A percentile compares a stretch with the other conserved stretches of the same genome.
These are phyloP conservation scores for Gymnoscopelus microlampas DNA, from an alignment of 2,797 vertebrate species.

Conservation along the genomic window DNA sequence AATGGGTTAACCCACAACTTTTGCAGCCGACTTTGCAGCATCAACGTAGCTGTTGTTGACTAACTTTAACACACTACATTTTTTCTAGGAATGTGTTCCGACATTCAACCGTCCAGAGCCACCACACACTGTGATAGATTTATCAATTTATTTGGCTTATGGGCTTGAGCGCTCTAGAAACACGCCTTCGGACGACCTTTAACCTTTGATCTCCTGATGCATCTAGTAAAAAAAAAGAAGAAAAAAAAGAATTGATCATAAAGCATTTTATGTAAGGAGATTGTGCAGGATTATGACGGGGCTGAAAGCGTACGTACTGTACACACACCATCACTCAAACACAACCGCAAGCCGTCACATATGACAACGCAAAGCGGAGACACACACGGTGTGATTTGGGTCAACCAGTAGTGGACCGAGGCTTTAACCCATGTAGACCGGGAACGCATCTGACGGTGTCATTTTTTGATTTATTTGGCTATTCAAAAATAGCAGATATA, in stretches of 20 bases:
- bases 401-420: constrained; percentile 56
- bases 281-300: constrained; percentile 65
- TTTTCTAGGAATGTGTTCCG: too few species aligned
- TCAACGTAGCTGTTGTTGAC: too few species aligned
- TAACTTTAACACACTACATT: too few species aligned
- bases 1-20: not conserved
- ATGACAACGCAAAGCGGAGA: constrained; percentile 60
- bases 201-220: constrained; percentile 48
- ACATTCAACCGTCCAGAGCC: too few species aligned
- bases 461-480: too few species aligned
- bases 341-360: constrained; percentile 27
- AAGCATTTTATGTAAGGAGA: constrained; percentile 75
- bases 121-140: constrained; percentile 44
- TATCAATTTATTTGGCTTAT: constrained; percentile 32
- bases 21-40: too few species aligned
- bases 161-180: constrained; percentile 40
- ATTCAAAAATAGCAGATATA: too few species aligned
- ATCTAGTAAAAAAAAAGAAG: constrained; percentile 50
- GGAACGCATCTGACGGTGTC: too few species aligned
- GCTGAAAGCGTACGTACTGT: constrained; percentile 40
- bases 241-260: constrained; percentile 57
- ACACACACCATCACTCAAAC: constrained; percentile 42
- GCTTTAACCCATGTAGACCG: too few species aligned
- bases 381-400: constrained; percentile 56
- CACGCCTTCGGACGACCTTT: constrained; percentile 49